These are phyloP conservation scores for Hybognathus amarus DNA, from an alignment of 2,797 vertebrate species.

Conservation along the genomic window DNA sequence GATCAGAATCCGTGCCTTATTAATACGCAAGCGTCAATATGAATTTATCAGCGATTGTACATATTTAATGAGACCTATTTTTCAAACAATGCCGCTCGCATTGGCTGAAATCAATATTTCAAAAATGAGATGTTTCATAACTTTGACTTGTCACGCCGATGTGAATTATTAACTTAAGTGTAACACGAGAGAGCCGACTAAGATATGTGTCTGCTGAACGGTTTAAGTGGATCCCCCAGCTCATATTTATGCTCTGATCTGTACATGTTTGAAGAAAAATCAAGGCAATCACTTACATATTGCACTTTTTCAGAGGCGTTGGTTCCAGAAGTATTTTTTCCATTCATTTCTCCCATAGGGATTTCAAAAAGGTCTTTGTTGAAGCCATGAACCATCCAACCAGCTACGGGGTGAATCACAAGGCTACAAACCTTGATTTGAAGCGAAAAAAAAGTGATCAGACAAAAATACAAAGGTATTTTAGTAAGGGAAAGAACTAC, in stretches of 20 bases:
- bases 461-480: background rate
- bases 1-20: constrained; percentile 52
- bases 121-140: constrained; percentile 74
- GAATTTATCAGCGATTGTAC: constrained; percentile 68
- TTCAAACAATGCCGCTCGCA: constrained; percentile 74
- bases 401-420: background rate
- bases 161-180: constrained; percentile 76
- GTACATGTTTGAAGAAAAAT: background rate
- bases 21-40: constrained; percentile 71
- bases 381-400: background rate
- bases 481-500: background rate
- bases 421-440: background rate
- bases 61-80: constrained; percentile 78
- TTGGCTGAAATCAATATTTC: constrained; percentile 79
- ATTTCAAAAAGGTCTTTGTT: background rate
- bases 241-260: background rate
- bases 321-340: background rate
- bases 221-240: background rate
- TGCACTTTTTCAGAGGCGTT: background rate
- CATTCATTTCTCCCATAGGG: background rate
- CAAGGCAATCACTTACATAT: background rate
- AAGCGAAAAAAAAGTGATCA: background rate
- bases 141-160: constrained; percentile 68
- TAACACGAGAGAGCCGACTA: constrained; percentile 71
- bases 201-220: constrained; percentile 27